A percentile compares a stretch with the other conserved stretches of the same genome.
These are phyloP conservation scores for Scaptomyza montana DNA, from an alignment of 1,140 invertebrate species.

Conservation along the genomic window DNA sequence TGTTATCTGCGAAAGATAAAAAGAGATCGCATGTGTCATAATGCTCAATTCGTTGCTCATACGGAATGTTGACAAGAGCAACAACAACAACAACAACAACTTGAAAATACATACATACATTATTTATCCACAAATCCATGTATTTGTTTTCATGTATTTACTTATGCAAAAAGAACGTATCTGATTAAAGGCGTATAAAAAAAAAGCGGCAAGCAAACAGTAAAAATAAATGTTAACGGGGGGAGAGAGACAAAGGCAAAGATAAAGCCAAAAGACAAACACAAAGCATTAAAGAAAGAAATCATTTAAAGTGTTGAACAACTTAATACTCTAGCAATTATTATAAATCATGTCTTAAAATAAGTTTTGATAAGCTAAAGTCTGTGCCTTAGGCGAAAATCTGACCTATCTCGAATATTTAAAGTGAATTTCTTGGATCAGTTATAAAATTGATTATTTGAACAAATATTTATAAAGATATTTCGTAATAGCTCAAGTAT, in stretches of 20 bases:
- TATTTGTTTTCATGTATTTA: conserved; percentile 41
- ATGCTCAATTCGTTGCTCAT: conserved; percentile 49
- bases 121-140: conserved; percentile 4
- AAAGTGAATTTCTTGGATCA: background rate
- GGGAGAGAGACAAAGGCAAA: background rate
- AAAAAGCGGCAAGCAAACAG: too few relatives aligned
- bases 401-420: background rate
- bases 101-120: conserved; percentile 1
- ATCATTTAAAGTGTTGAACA: background rate
- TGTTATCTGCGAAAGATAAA: background rate
- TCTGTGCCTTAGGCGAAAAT: background rate
- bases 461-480: too few relatives aligned
- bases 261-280: conserved; percentile 20
- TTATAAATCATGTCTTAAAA: too few relatives aligned
- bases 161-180: conserved; percentile 28
- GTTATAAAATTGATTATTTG: too few relatives aligned
- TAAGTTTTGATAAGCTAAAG: background rate
- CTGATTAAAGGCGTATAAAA: too few relatives aligned
- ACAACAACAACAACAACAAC: conserved; percentile 7
- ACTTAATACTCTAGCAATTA: conserved; percentile 1
- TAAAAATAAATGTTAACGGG: conserved; percentile 34
- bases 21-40: conserved; percentile 37
- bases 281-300: background rate
- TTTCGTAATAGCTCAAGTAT: too few relatives aligned
- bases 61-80: conserved; percentile 49